These are phyloP conservation scores for Cephalopterus ornatus DNA, from an alignment of 2,113 vertebrate genomes.

Conservation along the genomic window DNA sequence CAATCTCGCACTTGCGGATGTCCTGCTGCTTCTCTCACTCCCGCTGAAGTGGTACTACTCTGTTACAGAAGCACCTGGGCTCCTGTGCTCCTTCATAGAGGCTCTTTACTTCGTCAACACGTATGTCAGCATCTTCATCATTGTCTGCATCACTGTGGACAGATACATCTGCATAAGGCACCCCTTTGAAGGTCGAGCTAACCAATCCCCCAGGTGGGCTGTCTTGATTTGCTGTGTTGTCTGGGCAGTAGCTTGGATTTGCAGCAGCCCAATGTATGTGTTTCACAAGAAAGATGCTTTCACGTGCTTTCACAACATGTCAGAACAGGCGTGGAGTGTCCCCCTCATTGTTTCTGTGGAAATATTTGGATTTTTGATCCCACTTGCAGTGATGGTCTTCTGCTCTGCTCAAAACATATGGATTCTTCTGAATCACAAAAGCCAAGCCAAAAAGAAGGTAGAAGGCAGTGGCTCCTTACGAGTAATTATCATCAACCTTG, in stretches of 20 bases:
- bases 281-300: neutral
- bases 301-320: constrained; percentile 82
- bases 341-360: constrained; percentile 75
- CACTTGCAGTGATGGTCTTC: constrained; percentile 74
- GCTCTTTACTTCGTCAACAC: constrained; percentile 85
- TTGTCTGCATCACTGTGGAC: constrained; percentile 84
- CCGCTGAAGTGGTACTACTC: constrained; percentile 80
- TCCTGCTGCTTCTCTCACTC: constrained; percentile 83
- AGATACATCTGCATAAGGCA: constrained; percentile 84
- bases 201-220: constrained; percentile 76
- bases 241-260: constrained; percentile 74
- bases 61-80: fast-evolving
- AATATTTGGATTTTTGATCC: constrained; percentile 86
- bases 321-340: constrained; percentile 70
- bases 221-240: constrained; percentile 69
- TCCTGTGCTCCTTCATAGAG: constrained; percentile 78
- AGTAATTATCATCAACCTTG: constrained; percentile 81
- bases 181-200: constrained; percentile 72
- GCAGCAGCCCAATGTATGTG: constrained; percentile 64
- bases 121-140: constrained; percentile 88
- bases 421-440: constrained; percentile 49
- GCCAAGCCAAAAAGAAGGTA: neutral
- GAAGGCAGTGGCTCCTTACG: constrained; percentile 65
- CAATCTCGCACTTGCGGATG: constrained; percentile 82
- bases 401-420: constrained; percentile 79